These are phyloP conservation scores for Polypedilum vanderplanki DNA, from an alignment of 1,140 invertebrate genomes.

Conservation along the genomic window DNA sequence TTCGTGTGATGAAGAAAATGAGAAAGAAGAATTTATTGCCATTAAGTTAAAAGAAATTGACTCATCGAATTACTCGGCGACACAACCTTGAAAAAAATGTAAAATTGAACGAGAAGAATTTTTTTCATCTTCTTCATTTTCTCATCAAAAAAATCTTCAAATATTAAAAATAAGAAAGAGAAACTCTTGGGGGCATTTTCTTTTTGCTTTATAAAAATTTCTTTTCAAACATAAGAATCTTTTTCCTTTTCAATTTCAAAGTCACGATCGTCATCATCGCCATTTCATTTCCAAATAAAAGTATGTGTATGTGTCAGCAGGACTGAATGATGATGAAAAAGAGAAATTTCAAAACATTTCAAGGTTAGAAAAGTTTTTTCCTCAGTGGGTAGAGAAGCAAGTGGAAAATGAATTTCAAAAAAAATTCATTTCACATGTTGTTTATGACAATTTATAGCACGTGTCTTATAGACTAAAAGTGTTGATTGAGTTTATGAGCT, in stretches of 20 bases:
- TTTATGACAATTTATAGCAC: neutral
- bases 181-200: neutral
- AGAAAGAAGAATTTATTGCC: neutral
- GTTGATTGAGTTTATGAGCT: constrained; percentile 4
- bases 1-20: neutral
- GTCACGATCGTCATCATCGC: neutral
- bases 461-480: neutral
- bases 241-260: neutral
- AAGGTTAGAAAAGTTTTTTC: too few species aligned
- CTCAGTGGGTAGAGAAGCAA: too few species aligned
- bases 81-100: neutral
- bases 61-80: constrained; percentile 2
- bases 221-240: constrained; percentile 12
- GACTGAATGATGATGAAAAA: too few species aligned
- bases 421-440: too few species aligned
- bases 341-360: too few species aligned
- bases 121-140: neutral
- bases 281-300: too few species aligned
- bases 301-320: too few species aligned
- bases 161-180: neutral
- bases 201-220: neutral
- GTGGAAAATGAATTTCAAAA: too few species aligned
- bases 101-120: too few species aligned
- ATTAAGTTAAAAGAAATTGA: neutral
- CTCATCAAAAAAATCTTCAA: neutral